Base-by-base conservation (phyloP, 2,888 invertebrate species). In the Nipponacmea schrenckii region DNA sequence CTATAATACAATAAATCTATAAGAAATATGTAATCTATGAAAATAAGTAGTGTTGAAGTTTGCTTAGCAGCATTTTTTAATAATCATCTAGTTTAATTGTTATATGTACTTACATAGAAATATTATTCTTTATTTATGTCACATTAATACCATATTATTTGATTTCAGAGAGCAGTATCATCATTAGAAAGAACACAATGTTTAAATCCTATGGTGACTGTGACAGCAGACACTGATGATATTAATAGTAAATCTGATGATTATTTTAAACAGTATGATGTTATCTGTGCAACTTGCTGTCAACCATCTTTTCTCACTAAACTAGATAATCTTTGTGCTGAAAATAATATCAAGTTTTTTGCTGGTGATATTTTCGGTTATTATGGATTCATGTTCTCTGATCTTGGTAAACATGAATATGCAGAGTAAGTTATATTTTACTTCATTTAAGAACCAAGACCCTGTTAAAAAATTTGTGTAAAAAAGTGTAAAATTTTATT, bases 361-460 rank as follows among this genome's bases (percentile, higher is more conserved):
- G 93, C 94, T 80, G 95, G 95, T 0, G 96, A 96, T 89, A 95
- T 96, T 12, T 96, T 94, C 93, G 98, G 98, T 63, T 94, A 93
- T 90, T 94, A 94, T 89, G 98, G 97, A 0, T 98, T 93, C 89
- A 93, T 94, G 86, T 96, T 97, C 88, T 92, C 94, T 17, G 97
- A 98, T 90, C 92, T 98, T 65, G 93, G 94, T 65, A 92, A 93
- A 69, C 96, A 96, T 85, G 92, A 93, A 80, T 96, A 92, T 89
- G 92, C 92, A 67, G 93, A 93, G 95, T 95, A 90, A 90, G 93
- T 91, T 1, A 0, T 67, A 14, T 26, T 67, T 67, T 26, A 48
- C 8, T 46, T 26, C 26, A 20, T 26, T 44, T 46, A 17, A 15
- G 10, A 48, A 65, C 17, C 24, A 10, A 3, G 15, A 4, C 10